Conservation (phyloP, 2,113 vertebrate genomes). For the Vulpes vulpes region DNA sequence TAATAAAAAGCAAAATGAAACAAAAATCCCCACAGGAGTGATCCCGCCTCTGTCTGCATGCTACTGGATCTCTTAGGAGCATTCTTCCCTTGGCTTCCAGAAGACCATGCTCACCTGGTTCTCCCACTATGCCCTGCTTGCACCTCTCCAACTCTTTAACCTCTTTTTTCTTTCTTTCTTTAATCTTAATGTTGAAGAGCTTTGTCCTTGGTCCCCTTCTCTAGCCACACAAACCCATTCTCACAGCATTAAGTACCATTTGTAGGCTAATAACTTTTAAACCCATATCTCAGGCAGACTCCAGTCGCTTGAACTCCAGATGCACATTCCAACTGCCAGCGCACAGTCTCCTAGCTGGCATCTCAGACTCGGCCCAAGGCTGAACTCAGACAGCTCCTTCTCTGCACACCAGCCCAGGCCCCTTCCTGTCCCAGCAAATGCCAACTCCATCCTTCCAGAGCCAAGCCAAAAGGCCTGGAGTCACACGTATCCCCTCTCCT, state of each 20-base stretch:
- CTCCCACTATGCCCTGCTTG: neutral
- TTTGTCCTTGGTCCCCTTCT: neutral
- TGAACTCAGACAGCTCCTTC: neutral
- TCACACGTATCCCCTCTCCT: neutral
- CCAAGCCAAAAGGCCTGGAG: neutral
- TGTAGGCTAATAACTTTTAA: neutral
- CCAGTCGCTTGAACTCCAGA: neutral
- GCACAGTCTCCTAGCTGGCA: fast-evolving
- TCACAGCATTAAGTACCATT: neutral
- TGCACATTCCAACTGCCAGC: no score
- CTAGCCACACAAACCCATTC: neutral
- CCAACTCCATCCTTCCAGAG: neutral
- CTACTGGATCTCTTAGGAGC: neutral
- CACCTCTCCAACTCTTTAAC: neutral
- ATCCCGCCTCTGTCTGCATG: neutral
- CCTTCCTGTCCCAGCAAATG: neutral
- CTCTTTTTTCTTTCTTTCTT: neutral
- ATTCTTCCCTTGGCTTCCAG: neutral
- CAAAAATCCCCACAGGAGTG: neutral
- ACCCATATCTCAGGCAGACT: neutral
- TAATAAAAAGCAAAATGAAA: neutral
- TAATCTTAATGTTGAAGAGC: neutral
- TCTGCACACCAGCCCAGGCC: neutral
- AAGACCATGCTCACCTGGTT: fast-evolving
- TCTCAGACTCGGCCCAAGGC: neutral